phyloP scores from a whole-genome alignment of 2,888 invertebrate species.

The Panopea generosa region DNA sequence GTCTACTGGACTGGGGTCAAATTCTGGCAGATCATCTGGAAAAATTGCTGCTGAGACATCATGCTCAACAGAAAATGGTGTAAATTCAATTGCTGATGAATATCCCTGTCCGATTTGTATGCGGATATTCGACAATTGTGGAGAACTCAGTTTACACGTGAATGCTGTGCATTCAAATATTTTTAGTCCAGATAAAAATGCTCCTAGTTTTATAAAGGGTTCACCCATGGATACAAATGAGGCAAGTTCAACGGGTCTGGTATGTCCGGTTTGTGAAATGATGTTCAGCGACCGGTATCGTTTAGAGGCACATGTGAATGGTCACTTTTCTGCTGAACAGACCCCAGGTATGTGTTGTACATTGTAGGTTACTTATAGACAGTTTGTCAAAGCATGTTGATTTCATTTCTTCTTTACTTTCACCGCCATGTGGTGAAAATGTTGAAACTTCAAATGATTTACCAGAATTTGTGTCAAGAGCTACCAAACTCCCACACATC shows the following conservation, averaged over 20 bases:
- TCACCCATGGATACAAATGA: conserved; percentile 3
- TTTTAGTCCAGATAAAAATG: conserved; percentile 88
- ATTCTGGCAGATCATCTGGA: background rate
- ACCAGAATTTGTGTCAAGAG: too few species aligned
- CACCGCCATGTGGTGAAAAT: too few species aligned
- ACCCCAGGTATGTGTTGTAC: conserved; percentile 73
- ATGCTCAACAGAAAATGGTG: conserved; percentile 10
- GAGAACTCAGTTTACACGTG: conserved; percentile 93
- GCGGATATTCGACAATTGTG: conserved; percentile 87
- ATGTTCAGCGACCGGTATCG: conserved; percentile 86
- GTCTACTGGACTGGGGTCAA: background rate
- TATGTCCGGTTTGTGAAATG: conserved; percentile 84
- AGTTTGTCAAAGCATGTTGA: too few species aligned
- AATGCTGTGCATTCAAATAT: conserved; percentile 94
- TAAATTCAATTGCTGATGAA: conserved; percentile 67
- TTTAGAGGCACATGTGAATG: conserved; percentile 91
- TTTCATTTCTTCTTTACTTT: too few species aligned
- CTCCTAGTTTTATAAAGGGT: conserved; percentile 6
- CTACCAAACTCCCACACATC: too few species aligned
- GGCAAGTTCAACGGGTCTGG: conserved; percentile 23
- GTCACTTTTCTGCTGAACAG: conserved; percentile 88
- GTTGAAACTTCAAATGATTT: too few species aligned
- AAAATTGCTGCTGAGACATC: background rate
- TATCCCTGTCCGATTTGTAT: conserved; percentile 93
- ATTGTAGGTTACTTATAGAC: background rate